Conservation (phyloP, 2,888 invertebrate species). For the Cerceris rybyensis region DNA sequence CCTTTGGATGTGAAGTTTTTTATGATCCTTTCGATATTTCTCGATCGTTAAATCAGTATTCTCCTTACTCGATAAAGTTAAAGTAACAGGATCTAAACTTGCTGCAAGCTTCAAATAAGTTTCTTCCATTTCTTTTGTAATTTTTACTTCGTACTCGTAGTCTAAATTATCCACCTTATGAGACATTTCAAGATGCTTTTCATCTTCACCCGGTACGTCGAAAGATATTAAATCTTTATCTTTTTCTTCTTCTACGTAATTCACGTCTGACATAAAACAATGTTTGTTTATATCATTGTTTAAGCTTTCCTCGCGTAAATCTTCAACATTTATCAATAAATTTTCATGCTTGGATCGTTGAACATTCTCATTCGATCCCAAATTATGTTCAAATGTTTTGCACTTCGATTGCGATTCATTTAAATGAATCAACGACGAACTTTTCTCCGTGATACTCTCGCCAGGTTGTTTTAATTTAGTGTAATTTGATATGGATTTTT, state of each 20-base stretch:
- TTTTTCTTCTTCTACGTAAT: constrained; percentile 38
- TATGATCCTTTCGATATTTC: constrained; percentile 78
- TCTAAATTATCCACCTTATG: constrained; percentile 38
- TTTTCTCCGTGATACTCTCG: constrained; percentile 47
- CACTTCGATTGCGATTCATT: constrained; percentile 30
- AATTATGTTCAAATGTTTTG: constrained; percentile 24
- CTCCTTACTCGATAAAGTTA: constrained; percentile 64
- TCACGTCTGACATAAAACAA: constrained; percentile 22
- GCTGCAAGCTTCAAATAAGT: constrained; percentile 79
- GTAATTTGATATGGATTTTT: constrained; percentile 42
- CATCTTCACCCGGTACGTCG: constrained; percentile 73
- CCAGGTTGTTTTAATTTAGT: constrained; percentile 37
- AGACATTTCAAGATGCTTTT: constrained; percentile 41
- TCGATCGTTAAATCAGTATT: constrained; percentile 77
- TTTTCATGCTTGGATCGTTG: constrained; percentile 20
- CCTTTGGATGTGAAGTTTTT: constrained; percentile 71
- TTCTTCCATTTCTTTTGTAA: constrained; percentile 80
- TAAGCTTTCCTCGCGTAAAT: constrained; percentile 3
- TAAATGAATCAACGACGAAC: constrained; percentile 37
- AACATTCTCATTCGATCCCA: background rate
- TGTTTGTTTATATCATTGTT: constrained; percentile 32
- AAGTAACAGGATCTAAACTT: constrained; percentile 74
- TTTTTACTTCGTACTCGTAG: constrained; percentile 74
- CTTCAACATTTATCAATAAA: constrained; percentile 6
- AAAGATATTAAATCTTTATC: constrained; percentile 75